These are phyloP conservation scores for Protobothrops flavoviridis DNA, from an alignment of 2,113 vertebrate genomes.

Conservation along the genomic window DNA sequence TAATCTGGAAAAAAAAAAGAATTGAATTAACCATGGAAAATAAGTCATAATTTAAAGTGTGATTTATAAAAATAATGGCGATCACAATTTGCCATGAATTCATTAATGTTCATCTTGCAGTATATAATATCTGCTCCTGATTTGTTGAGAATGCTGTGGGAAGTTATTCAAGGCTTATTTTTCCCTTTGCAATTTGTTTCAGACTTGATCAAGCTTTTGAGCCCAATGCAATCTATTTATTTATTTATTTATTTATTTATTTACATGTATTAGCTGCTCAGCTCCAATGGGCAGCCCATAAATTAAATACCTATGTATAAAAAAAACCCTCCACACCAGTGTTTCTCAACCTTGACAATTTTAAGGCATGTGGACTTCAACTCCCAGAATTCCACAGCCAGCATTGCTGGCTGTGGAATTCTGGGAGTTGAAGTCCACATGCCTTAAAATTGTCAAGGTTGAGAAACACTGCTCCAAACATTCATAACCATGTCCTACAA, in stretches of 20 bases:
- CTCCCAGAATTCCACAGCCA: no score
- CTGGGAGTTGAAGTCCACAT: no score
- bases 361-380: no score
- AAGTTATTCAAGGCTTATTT: neutral
- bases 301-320: neutral
- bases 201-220: neutral
- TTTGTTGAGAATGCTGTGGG: neutral
- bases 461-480: no score
- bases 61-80: neutral
- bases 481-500: neutral
- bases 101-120: neutral
- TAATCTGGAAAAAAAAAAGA: neutral
- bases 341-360: no score
- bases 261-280: neutral
- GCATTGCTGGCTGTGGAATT: no score
- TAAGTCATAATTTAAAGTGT: neutral
- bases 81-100: neutral
- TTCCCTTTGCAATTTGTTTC: neutral
- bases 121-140: neutral
- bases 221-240: neutral
- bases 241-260: neutral
- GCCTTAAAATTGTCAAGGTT: no score
- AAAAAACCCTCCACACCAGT: no score
- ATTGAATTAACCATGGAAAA: neutral
- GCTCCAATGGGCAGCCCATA: neutral